Base-by-base conservation (phyloP, 2,113 vertebrate species). In the Echinops telfairi region DNA sequence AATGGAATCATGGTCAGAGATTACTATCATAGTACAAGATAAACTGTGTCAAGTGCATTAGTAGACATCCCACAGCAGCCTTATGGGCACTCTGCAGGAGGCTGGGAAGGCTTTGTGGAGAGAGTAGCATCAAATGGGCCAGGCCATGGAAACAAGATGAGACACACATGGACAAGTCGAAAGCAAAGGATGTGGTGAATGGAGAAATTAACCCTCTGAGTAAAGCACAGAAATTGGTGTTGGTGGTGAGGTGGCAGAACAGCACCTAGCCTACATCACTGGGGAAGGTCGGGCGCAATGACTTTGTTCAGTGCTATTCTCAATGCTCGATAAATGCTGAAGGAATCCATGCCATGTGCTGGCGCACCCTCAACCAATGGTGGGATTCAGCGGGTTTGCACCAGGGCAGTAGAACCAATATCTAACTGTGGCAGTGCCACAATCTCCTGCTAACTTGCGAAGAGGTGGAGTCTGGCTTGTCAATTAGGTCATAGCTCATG, bases 11-110 rank as follows among this genome's bases (percentile, higher is more conserved):
- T 1, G 0, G 1, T 43, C 27, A 17, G 12, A 53, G 15, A n/a
- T 33, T 27, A 22, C 58, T 22, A 64, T 12, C n/a, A 36, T 23
- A 1, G 53, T 43, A 36, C 29, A 1, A 53, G 66, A 62, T 27
- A 14, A 70, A 57, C 19, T 16, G 33, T 25, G 10, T 31, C 4
- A 53, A 47, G 29, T 29, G 22, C 38, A 27, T 2, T 6, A 29
- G 73, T 16, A 10, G 71, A 8, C 5, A n/a, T 3, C 10, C 62
- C 3, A 2, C 47, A 33, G 9, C 23, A 70, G n/a, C 5, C 2
- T 20, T 4, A 0, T 1, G n/a, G 36, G 20, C 12, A 2, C 14
- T 2, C 0, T 1, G 4, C 17, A 62, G 36, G 47, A 6, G 19
- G 25, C 22, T 25, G 33, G 25, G 27, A 29, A 16, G 22, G 15